Evolutionary conservation across 2,797 vertebrate species (phyloP).

Genomic region (Scolopax rusticola): DNA sequence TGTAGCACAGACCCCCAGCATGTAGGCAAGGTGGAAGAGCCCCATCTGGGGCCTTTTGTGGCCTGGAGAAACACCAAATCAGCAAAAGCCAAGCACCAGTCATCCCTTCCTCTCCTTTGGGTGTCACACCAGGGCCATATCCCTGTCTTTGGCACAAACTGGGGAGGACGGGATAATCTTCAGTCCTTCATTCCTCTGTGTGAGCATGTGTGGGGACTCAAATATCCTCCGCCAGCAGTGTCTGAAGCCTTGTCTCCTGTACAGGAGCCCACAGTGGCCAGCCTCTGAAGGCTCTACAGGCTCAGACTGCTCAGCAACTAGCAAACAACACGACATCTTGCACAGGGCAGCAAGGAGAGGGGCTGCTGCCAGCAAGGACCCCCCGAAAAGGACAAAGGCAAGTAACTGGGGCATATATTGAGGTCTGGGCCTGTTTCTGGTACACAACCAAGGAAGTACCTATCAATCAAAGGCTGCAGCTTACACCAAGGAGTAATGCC

Average conservation of each 20-base stretch:
- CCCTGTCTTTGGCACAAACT: neutral
- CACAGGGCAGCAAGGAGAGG: neutral
- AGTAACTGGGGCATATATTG: neutral
- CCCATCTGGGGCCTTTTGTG: neutral
- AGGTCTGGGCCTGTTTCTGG: neutral
- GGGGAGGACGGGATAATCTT: neutral
- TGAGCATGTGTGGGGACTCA: neutral
- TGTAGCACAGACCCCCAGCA: neutral
- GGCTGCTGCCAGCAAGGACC: neutral
- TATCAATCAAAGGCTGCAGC: neutral
- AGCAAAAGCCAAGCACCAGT: neutral
- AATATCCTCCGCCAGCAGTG: neutral
- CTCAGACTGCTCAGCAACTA: neutral
- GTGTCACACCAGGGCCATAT: neutral
- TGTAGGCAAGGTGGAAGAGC: neutral
- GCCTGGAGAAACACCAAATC: neutral
- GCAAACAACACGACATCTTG: neutral
- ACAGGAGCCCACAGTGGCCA: accelerated
- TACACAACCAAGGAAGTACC: neutral
- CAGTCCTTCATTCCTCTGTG: neutral
- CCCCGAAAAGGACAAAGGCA: neutral
- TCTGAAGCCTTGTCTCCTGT: neutral
- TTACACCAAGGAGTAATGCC: neutral
- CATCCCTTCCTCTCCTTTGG: neutral
- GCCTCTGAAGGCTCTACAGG: neutral